These are phyloP conservation scores for Tiphia femorata DNA, from an alignment of 2,888 invertebrate genomes.

Conservation along the genomic window DNA sequence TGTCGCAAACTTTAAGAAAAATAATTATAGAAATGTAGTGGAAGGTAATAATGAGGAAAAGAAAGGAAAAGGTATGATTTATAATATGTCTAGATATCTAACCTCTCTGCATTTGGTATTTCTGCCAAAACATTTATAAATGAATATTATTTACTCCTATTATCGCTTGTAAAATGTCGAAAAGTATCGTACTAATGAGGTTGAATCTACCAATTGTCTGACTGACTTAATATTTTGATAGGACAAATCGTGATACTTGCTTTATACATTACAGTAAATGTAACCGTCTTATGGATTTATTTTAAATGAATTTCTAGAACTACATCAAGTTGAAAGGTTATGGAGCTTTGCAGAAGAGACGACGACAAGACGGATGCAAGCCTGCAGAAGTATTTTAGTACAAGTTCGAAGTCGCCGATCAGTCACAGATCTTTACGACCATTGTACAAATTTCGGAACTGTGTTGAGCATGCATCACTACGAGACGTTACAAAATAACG, in stretches of 20 bases:
- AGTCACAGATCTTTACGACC: conserved; percentile 76
- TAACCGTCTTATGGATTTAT: not conserved
- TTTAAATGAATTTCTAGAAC: no score
- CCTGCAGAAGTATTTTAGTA: conserved; percentile 79
- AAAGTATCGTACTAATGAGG: not conserved
- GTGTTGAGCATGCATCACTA: conserved; percentile 79
- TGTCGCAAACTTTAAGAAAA: conserved; percentile 11
- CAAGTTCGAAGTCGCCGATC: conserved; percentile 83
- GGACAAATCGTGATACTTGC: no score
- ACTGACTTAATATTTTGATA: no score
- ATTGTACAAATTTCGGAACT: conserved; percentile 78
- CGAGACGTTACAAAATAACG: conserved; percentile 64
- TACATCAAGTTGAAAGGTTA: no score
- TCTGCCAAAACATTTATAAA: no score
- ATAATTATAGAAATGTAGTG: not conserved
- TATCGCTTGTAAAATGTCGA: not conserved
- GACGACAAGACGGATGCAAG: conserved; percentile 74
- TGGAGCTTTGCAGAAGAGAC: conserved; percentile 69
- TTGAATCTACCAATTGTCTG: no score
- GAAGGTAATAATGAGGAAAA: not conserved
- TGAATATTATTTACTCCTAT: no score
- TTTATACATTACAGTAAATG: fast-evolving
- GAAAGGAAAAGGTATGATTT: no score
- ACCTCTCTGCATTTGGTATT: no score
- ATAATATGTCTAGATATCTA: no score